Evolutionary conservation across 2,113 vertebrate species (phyloP).

Genomic region (Gobius niger): DNA sequence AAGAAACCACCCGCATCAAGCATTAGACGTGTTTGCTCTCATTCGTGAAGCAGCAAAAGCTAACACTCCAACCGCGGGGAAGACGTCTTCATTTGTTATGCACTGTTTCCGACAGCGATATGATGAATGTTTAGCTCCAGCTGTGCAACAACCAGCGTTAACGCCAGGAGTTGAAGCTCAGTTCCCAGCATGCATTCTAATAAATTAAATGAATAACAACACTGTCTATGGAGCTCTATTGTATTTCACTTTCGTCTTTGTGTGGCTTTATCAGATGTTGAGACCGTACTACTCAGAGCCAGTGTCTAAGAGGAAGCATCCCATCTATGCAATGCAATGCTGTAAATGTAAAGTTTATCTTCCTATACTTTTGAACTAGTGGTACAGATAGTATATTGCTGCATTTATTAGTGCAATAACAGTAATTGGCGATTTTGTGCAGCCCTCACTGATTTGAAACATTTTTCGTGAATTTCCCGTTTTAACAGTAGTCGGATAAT

Average conservation of each 20-base stretch:
- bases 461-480: neutral
- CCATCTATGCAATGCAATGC: too few species aligned
- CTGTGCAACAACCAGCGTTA: conserved; percentile 9
- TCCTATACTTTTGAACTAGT: too few species aligned
- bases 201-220: neutral
- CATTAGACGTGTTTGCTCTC: conserved; percentile 28
- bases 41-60: conserved; percentile 21
- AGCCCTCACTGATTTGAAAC: neutral
- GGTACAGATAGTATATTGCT: too few species aligned
- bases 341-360: too few species aligned
- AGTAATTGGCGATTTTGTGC: too few species aligned
- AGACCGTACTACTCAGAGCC: too few species aligned
- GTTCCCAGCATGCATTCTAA: neutral
- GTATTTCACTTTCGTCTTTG: neutral
- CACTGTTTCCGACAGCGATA: conserved; percentile 1
- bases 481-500: neutral
- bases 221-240: neutral
- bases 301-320: too few species aligned
- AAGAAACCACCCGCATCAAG: conserved; percentile 15
- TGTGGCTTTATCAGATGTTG: neutral
- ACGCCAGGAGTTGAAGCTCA: neutral
- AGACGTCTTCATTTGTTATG: conserved; percentile 13
- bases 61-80: conserved; percentile 21
- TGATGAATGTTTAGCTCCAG: conserved; percentile 20
- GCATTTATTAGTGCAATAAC: too few species aligned